These are phyloP conservation scores for Melozone crissalis DNA, from an alignment of 2,113 vertebrate species.

Conservation along the genomic window DNA sequence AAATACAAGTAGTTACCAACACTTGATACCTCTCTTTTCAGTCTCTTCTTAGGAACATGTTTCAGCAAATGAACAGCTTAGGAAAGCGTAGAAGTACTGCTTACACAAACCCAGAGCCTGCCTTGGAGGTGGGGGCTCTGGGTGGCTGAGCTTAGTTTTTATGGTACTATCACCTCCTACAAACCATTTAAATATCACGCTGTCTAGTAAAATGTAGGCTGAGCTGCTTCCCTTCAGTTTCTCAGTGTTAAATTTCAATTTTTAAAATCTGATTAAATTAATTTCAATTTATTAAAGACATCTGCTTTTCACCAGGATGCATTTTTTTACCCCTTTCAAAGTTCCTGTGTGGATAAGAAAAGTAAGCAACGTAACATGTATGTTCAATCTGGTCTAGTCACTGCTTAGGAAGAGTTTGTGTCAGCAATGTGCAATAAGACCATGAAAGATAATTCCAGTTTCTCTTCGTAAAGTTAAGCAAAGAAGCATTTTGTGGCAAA, in stretches of 20 bases:
- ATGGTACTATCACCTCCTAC: not conserved
- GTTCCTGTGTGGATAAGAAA: not conserved
- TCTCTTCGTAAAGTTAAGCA: not conserved
- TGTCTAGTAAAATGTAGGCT: not conserved
- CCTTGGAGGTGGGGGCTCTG: not conserved
- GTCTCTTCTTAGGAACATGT: not conserved
- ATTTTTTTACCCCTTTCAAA: not conserved
- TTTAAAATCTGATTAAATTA: not conserved
- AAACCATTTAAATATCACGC: not conserved
- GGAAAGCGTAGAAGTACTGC: not conserved
- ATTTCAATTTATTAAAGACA: not conserved
- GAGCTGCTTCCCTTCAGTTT: not conserved
- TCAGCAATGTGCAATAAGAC: not conserved
- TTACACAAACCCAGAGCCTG: not conserved
- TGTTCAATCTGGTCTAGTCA: not conserved
- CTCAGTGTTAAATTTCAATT: not conserved
- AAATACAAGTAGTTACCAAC: not conserved
- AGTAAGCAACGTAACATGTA: not conserved
- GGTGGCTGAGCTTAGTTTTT: not conserved
- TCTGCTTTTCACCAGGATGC: not conserved
- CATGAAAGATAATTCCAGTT: not conserved
- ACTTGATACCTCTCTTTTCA: not conserved
- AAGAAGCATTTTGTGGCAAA: not conserved
- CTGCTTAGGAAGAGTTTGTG: not conserved
- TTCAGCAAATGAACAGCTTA: not conserved